Evolutionary conservation across 2,797 vertebrate species (phyloP).

Genomic region (Aplochiton taeniatus): DNA sequence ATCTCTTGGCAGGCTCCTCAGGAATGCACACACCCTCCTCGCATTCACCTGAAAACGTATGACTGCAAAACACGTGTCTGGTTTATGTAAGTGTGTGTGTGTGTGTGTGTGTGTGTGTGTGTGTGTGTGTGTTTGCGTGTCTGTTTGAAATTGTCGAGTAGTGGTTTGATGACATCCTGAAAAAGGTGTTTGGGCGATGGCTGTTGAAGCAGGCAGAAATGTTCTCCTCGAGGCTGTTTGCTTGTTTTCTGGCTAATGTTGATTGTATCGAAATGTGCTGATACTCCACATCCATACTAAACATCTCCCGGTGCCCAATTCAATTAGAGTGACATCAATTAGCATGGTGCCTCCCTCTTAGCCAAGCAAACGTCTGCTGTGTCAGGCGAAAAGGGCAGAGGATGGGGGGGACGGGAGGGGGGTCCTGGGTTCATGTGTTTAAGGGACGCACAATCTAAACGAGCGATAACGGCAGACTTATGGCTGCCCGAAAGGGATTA

Average conservation of each 20-base stretch:
- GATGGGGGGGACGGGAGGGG: conserved; percentile 58
- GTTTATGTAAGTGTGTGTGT: not conserved
- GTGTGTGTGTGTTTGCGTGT: conserved; percentile 4
- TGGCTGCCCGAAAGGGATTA: conserved; percentile 79
- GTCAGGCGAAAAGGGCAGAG: conserved; percentile 34
- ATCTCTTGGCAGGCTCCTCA: conserved; percentile 24
- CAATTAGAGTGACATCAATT: conserved; percentile 70
- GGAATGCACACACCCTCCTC: conserved; percentile 7
- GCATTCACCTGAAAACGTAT: conserved; percentile 13
- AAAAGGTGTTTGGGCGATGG: conserved; percentile 19
- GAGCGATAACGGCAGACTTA: conserved; percentile 78
- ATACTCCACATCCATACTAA: conserved; percentile 40
- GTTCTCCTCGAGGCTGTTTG: conserved; percentile 17
- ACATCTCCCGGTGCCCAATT: conserved; percentile 52
- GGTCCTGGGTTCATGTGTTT: conserved; percentile 78
- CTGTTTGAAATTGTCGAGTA: not conserved
- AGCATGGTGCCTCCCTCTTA: conserved; percentile 49
- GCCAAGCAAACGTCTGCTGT: conserved; percentile 48
- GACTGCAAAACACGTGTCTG: not conserved
- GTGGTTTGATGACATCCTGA: conserved; percentile 18
- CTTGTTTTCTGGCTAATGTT: conserved; percentile 33
- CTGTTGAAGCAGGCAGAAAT: conserved; percentile 11
- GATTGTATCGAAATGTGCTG: conserved; percentile 48
- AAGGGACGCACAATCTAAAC: conserved; percentile 79
- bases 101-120: conserved; percentile 9